A percentile compares a stretch with the other conserved stretches of the same genome.
phyloP scores from a whole-genome alignment of 2,113 vertebrate species.

The Cynoglossus semilaevis region DNA sequence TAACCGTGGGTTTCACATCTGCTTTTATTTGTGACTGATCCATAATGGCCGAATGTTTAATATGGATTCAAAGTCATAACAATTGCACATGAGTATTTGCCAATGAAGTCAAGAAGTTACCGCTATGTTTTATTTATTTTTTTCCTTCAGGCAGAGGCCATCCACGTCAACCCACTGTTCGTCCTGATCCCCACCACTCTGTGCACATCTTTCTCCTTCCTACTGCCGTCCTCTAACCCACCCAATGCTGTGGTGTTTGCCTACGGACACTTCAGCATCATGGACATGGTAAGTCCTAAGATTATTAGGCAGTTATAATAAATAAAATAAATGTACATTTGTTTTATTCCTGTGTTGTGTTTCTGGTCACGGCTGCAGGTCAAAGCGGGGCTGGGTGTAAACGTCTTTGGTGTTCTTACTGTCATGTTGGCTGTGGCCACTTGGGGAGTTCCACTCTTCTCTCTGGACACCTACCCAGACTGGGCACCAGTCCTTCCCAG shows the following conservation, averaged over 20 bases:
- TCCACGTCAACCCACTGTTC: conserved; percentile 86
- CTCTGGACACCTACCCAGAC: conserved; percentile 82
- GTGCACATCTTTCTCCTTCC: conserved; percentile 89
- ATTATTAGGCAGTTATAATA: neutral
- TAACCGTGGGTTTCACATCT: no score
- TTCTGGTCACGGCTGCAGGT: conserved; percentile 72
- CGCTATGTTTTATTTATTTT: neutral
- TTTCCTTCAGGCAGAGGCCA: conserved; percentile 82
- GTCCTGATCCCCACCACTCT: conserved; percentile 88
- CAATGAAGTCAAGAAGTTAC: neutral
- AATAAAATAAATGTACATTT: no score
- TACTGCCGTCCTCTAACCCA: conserved; percentile 89
- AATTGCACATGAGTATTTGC: no score
- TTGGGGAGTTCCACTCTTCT: conserved; percentile 84
- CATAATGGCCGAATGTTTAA: no score
- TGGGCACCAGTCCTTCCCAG: conserved; percentile 75
- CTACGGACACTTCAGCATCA: conserved; percentile 84
- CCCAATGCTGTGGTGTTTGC: conserved; percentile 90
- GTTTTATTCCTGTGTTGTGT: neutral
- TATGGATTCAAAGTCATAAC: no score
- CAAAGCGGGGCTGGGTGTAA: conserved; percentile 90
- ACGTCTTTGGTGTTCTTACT: conserved; percentile 82
- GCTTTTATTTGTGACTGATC: no score
- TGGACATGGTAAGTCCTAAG: conserved; percentile 85
- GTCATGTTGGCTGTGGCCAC: conserved; percentile 84